These are phyloP conservation scores for Pentamera pediparva DNA, from an alignment of 53 echinoderm and acorn worm genomes.

Conservation along the genomic window DNA sequence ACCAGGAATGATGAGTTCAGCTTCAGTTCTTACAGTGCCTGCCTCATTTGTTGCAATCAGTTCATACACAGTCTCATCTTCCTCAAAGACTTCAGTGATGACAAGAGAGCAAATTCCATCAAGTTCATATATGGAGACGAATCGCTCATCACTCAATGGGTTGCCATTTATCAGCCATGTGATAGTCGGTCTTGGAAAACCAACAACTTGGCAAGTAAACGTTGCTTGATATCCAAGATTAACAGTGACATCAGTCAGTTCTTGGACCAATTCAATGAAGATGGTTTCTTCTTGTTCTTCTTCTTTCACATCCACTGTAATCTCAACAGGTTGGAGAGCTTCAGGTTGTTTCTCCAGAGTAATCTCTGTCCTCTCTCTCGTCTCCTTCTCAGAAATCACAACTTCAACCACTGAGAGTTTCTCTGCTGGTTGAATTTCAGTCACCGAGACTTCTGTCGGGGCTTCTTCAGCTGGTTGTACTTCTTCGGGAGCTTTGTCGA, in stretches of 20 bases:
- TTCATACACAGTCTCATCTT: constrained; percentile 79
- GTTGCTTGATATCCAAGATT: constrained; percentile 37
- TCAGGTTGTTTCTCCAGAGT: constrained; percentile 23
- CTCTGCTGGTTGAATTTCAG: not conserved
- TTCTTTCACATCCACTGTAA: constrained; percentile 48
- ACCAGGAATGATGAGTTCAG: constrained; percentile 68
- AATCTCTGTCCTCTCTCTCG: constrained; percentile 2
- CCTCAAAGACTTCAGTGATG: constrained; percentile 67
- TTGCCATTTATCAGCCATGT: constrained; percentile 57
- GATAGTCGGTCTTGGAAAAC: constrained; percentile 49
- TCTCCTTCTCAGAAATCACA: constrained; percentile 33
- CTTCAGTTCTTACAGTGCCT: constrained; percentile 68
- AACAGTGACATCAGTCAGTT: constrained; percentile 46
- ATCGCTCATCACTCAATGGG: constrained; percentile 39
- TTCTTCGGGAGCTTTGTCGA: not conserved
- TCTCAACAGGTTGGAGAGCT: constrained; percentile 39
- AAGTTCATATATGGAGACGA: constrained; percentile 52
- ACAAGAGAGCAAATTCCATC: constrained; percentile 58
- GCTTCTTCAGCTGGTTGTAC: not conserved
- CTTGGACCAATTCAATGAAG: constrained; percentile 41
- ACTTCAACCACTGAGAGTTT: constrained; percentile 4
- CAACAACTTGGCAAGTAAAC: constrained; percentile 51
- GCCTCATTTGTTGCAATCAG: constrained; percentile 81
- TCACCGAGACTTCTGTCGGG: not conserved
- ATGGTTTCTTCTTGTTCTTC: constrained; percentile 25